phyloP scores from a whole-genome alignment of 64 coral and sea anemone species.

The Acropora tenuis region DNA sequence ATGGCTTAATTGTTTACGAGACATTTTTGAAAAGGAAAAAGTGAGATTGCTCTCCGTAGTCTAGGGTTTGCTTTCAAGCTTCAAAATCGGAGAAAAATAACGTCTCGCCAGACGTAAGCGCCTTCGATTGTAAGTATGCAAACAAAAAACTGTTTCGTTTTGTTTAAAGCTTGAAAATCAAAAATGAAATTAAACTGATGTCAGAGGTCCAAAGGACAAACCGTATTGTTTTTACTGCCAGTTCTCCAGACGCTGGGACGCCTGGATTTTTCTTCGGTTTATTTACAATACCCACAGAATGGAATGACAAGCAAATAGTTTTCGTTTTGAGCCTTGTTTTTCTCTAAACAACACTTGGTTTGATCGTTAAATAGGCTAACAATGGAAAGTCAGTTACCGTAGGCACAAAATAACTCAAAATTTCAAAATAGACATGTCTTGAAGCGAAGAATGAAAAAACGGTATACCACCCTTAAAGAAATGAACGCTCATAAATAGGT shows the following conservation, averaged over 20 bases:
- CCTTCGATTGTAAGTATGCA: neutral
- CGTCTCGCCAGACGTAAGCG: neutral
- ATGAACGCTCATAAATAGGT: neutral
- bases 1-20: constrained; percentile 64
- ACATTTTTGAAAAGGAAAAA: neutral
- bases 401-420: neutral
- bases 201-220: constrained; percentile 24
- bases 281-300: constrained; percentile 23
- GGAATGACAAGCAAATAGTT: constrained; percentile 31
- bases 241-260: constrained; percentile 27
- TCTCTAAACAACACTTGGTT: constrained; percentile 29
- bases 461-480: neutral
- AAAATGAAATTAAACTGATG: neutral
- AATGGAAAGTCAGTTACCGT: neutral
- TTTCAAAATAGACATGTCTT: neutral
- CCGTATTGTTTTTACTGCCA: constrained; percentile 42
- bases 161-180: neutral
- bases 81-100: neutral
- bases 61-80: neutral
- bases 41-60: neutral
- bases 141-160: neutral
- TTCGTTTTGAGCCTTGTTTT: constrained; percentile 1
- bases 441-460: neutral
- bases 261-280: constrained; percentile 33
- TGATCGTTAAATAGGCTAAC: neutral